Conservation (phyloP, 2,797 vertebrate genomes). For the Crax fasciolata region DNA sequence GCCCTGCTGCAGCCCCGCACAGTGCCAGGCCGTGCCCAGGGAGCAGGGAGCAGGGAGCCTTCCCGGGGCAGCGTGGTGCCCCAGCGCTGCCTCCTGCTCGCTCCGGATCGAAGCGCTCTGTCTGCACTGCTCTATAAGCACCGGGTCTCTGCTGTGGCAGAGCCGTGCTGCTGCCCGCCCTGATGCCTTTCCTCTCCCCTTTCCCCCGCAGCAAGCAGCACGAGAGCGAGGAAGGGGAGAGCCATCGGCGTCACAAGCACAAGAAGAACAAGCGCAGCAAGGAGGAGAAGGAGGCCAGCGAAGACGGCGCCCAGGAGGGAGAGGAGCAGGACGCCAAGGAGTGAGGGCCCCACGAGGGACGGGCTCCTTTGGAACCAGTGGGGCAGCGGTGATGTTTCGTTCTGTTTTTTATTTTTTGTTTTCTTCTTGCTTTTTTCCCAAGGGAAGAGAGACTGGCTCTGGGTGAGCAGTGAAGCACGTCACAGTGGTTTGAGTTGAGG, state of each 20-base stretch:
- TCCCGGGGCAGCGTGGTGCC: fast-evolving
- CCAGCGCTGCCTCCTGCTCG: fast-evolving
- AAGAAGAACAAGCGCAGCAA: constrained; percentile 85
- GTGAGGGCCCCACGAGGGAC: constrained; percentile 8
- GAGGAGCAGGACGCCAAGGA: constrained; percentile 79
- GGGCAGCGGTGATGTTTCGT: neutral
- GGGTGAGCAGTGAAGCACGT: neutral
- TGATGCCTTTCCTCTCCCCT: neutral
- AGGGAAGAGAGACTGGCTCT: constrained; percentile 35
- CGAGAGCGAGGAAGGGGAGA: constrained; percentile 82
- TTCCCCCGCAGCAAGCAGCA: constrained; percentile 78
- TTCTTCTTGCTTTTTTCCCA: neutral
- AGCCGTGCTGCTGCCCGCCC: neutral
- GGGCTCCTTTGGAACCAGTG: neutral
- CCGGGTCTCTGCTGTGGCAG: neutral
- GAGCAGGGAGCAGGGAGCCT: neutral
- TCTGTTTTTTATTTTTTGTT: neutral
- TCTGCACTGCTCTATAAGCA: fast-evolving
- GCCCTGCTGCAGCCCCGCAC: fast-evolving
- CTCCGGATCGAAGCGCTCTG: fast-evolving
- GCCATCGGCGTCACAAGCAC: constrained; percentile 85
- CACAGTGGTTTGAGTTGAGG: neutral
- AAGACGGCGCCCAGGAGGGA: constrained; percentile 62
- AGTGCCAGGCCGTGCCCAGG: fast-evolving
- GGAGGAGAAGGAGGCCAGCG: constrained; percentile 80